Evolutionary conservation across 2,888 invertebrate genomes (phyloP).

Genomic region (Pandemis corylana): DNA sequence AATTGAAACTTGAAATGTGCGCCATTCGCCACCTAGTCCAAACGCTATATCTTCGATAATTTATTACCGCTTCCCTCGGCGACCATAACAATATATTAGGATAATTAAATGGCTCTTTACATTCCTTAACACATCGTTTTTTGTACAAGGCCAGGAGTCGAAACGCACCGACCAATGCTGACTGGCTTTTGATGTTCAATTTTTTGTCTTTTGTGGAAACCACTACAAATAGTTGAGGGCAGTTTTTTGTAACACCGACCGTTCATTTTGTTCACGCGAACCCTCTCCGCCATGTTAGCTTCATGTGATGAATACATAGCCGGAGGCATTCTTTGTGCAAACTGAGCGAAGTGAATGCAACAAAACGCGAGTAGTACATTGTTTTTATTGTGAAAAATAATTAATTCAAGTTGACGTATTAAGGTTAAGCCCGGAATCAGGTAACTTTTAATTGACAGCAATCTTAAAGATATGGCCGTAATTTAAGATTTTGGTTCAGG

Average conservation of each 20-base stretch:
- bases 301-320: slow-evolving; percentile 43
- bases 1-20: slow-evolving; percentile 49
- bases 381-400: background rate
- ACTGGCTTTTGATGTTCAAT: slow-evolving; percentile 79
- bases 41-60: slow-evolving; percentile 69
- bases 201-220: slow-evolving; percentile 79
- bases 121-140: slow-evolving; percentile 84
- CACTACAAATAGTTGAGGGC: slow-evolving; percentile 82
- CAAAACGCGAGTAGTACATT: background rate
- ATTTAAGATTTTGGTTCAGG: background rate
- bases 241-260: slow-evolving; percentile 74
- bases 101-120: slow-evolving; percentile 85
- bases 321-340: slow-evolving; percentile 46
- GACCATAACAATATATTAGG: slow-evolving; percentile 84
- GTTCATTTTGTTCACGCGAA: slow-evolving; percentile 75
- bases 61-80: slow-evolving; percentile 79
- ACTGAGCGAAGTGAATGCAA: slow-evolving; percentile 46
- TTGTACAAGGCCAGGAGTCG: slow-evolving; percentile 78
- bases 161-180: slow-evolving; percentile 82
- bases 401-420: background rate
- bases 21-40: slow-evolving; percentile 72
- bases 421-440: background rate
- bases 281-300: slow-evolving; percentile 51
- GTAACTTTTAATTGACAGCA: background rate
- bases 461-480: background rate